Conservation (phyloP, 30 jellyfish, hydroid and myxozoan species). For the Euphysa ruthae region DNA sequence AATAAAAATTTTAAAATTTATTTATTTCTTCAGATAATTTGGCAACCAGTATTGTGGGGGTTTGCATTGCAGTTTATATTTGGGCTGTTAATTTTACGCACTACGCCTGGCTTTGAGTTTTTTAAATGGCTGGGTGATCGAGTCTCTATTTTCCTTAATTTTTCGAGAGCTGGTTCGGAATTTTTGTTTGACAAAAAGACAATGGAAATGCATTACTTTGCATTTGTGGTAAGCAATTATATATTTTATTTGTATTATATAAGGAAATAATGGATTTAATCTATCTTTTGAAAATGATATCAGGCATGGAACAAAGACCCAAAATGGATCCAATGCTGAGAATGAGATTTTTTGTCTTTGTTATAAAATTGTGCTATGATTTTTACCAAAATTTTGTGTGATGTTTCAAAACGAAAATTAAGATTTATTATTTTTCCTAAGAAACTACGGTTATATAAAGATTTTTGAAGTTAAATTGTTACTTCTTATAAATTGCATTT, state of each 20-base stretch:
- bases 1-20: neutral
- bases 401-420: too few relatives aligned
- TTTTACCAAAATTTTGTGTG: too few relatives aligned
- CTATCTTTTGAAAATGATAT: too few relatives aligned
- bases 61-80: slow-evolving; percentile 67
- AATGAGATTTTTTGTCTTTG: too few relatives aligned
- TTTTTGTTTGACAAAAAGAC: slow-evolving; percentile 31
- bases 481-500: too few relatives aligned
- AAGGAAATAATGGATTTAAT: too few relatives aligned
- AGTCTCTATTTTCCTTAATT: slow-evolving; percentile 45
- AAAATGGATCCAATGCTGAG: too few relatives aligned
- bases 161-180: slow-evolving; percentile 57
- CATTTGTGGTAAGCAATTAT: slow-evolving; percentile 48
- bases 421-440: too few relatives aligned
- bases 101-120: slow-evolving; percentile 46
- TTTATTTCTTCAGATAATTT: slow-evolving; percentile 39
- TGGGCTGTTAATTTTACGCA: slow-evolving; percentile 73
- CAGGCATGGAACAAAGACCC: too few relatives aligned
- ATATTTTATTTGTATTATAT: neutral
- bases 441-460: too few relatives aligned
- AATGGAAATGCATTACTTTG: slow-evolving; percentile 35
- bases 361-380: too few relatives aligned
- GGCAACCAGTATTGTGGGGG: slow-evolving; percentile 99
- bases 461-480: too few relatives aligned
- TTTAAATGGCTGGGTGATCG: slow-evolving; percentile 96